A percentile compares a stretch with the other conserved stretches of the same genome.
Conservation (phyloP, 2,888 invertebrate genomes). For the Dryocosmus kuriphilus region DNA sequence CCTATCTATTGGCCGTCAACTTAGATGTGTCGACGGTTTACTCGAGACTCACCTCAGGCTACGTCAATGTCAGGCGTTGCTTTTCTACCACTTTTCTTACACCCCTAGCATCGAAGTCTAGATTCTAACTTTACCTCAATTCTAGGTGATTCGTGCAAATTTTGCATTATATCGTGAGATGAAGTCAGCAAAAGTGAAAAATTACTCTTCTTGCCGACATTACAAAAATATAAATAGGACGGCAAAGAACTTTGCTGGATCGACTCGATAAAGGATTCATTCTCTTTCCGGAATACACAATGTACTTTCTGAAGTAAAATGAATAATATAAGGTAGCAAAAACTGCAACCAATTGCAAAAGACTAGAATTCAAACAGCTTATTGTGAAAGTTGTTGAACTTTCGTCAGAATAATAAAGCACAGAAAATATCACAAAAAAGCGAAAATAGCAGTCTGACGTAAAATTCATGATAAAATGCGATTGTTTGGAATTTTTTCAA, state of each 20-base stretch:
- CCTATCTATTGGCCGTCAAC: slow-evolving; percentile 38
- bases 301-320: background rate
- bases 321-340: background rate
- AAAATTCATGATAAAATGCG: too few relatives aligned
- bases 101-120: background rate
- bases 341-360: background rate
- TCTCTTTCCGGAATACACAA: background rate
- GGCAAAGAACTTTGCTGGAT: background rate
- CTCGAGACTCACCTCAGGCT: slow-evolving; percentile 38
- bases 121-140: slow-evolving; percentile 10
- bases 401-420: too few relatives aligned
- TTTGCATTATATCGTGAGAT: background rate
- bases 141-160: background rate
- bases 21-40: slow-evolving; percentile 35
- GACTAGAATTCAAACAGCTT: background rate
- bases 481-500: too few relatives aligned
- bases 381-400: background rate
- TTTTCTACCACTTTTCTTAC: slow-evolving; percentile 19
- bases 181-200: slow-evolving; percentile 12
- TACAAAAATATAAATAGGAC: background rate
- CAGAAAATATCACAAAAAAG: too few relatives aligned
- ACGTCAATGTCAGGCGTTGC: slow-evolving; percentile 35
- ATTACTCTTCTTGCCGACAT: background rate
- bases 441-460: too few relatives aligned
- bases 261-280: background rate